A percentile compares a stretch with the other conserved stretches of the same genome.
Conservation (phyloP, 2,797 vertebrate genomes). For the Acanthopagrus latus region DNA sequence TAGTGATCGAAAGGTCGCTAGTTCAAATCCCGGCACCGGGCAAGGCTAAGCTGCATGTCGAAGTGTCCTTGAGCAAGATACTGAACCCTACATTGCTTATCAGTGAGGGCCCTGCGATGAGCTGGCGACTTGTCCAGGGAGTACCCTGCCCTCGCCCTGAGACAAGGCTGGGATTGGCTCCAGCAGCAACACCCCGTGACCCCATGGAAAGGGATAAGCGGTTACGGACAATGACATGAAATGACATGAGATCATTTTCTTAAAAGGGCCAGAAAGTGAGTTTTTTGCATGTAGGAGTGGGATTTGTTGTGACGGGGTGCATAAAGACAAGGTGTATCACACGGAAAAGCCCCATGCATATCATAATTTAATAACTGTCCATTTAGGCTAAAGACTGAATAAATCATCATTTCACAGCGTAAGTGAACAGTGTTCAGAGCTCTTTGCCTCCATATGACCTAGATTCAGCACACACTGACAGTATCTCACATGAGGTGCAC, state of each 20-base stretch:
- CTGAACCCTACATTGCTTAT: no score
- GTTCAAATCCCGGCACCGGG: no score
- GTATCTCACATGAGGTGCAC: background rate
- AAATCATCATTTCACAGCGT: slow-evolving; percentile 59
- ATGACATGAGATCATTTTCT: background rate
- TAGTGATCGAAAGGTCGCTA: no score
- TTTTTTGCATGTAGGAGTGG: slow-evolving; percentile 21
- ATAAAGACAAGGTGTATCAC: slow-evolving; percentile 3
- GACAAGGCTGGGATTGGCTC: no score
- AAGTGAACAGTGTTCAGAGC: slow-evolving; percentile 10
- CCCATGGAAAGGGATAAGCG: no score
- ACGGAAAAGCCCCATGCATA: slow-evolving; percentile 40
- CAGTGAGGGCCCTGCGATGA: no score
- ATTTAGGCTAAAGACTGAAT: slow-evolving; percentile 61
- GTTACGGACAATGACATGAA: no score
- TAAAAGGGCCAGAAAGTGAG: slow-evolving; percentile 2
- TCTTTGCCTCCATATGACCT: slow-evolving; percentile 38
- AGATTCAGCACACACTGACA: slow-evolving; percentile 20
- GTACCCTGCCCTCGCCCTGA: no score
- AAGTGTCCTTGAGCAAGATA: no score
- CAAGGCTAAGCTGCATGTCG: no score
- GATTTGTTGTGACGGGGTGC: slow-evolving; percentile 30
- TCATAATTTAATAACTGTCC: slow-evolving; percentile 62
- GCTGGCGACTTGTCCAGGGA: no score
- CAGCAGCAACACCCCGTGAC: no score